Base-by-base conservation (phyloP, 2,797 vertebrate genomes). In the Clamator glandarius region DNA sequence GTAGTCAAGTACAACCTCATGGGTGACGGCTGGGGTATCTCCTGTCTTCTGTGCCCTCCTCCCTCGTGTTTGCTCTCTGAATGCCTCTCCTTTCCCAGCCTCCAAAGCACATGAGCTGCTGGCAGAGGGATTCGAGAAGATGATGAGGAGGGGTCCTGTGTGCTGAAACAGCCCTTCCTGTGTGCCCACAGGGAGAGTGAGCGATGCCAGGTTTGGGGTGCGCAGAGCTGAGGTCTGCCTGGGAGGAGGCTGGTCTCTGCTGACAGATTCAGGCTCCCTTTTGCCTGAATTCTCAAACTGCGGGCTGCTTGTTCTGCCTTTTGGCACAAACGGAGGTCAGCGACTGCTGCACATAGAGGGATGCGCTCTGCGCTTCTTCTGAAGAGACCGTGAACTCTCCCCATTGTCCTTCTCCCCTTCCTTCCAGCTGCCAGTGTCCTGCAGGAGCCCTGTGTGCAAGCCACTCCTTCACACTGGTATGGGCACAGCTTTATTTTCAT, bases 321-420 rank as follows among this genome's bases (percentile, higher is more conserved):
- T 5, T 7, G 0, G 28, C 4, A 0, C 4, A 42, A 50, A 29
- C 72, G 0, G 8, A 9, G 62, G 13, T 57, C 29, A 25, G 79
- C 75, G 28, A 5, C 67, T 24, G 69, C 83, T 41, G 35, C 12
- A 1, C 1, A 6, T 69, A 8, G 18, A n/a, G 51, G 36, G 72
- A 12, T 17, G 2, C 0, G 2, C 59, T n/a, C 73, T 26, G 33
- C 1, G 8, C 87, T 11, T 14, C 5, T 0, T 21, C 46, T 23
- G 13, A 10, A 13, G 50, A 64, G 72, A 24, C 69, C 1, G 3
- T 5, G 55, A 29, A 61, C 78, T 81, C 51, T 76, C 25, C 46
- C 51, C 31, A 4, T 6, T 69, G 1, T 14, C 82, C 24, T 21
- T 5, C 16, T 36, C 19, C n/a, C 46, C 44, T 21, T 46, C 44